A percentile compares a stretch with the other conserved stretches of the same genome.
phyloP scores from a whole-genome alignment of 2,113 vertebrate species.

The Ptychochromis oligacanthus region DNA sequence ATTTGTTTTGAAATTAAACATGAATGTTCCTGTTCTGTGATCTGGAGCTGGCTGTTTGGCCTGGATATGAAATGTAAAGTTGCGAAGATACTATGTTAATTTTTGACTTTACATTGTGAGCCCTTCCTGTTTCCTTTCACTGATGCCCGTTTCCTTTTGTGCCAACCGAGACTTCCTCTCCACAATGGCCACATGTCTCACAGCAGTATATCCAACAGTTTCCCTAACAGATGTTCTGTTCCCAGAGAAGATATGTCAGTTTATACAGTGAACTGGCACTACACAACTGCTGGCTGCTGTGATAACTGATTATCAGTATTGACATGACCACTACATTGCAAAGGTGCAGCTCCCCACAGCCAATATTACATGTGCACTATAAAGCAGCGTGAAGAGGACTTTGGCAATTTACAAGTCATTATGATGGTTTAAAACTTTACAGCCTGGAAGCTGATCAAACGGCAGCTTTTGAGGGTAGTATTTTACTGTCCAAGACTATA shows the following conservation, averaged over 20 bases:
- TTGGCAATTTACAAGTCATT: neutral
- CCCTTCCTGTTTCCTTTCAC: constrained; percentile 63
- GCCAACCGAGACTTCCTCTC: constrained; percentile 68
- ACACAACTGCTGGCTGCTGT: neutral
- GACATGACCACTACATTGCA: neutral
- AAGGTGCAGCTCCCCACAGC: neutral
- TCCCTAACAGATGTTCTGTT: constrained; percentile 38
- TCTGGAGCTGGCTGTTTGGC: neutral
- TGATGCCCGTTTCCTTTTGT: constrained; percentile 66
- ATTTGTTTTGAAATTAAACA: neutral
- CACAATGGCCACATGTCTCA: constrained; percentile 40
- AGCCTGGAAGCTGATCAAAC: neutral
- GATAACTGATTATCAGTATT: neutral
- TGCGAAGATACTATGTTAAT: neutral
- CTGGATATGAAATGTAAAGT: neutral
- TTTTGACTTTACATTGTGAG: constrained; percentile 5
- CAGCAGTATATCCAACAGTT: constrained; percentile 31
- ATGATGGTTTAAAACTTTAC: neutral
- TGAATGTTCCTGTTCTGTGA: neutral
- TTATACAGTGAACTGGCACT: neutral
- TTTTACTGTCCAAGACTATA: neutral
- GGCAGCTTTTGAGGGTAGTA: neutral
- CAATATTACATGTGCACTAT: neutral
- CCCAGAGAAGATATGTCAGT: neutral
- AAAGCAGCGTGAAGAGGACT: neutral